Conservation (phyloP, 2,888 invertebrate genomes). For the Lasioglossum calceatum region DNA sequence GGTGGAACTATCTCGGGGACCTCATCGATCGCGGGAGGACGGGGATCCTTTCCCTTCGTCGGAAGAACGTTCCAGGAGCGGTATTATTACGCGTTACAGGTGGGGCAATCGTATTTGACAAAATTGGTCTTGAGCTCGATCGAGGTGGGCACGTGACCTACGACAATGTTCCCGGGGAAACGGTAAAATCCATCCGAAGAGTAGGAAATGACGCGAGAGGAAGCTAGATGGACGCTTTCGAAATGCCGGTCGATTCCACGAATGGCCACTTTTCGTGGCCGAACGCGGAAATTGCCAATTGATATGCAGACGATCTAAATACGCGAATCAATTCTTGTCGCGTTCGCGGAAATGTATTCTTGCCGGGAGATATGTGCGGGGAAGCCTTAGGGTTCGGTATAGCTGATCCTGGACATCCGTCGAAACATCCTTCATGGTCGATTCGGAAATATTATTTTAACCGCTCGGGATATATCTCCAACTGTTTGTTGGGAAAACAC, state of each 20-base stretch:
- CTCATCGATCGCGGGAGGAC: not conserved
- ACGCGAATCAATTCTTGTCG: constrained; percentile 32
- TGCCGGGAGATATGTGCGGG: not conserved
- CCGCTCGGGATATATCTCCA: not conserved
- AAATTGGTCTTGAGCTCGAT: constrained; percentile 49
- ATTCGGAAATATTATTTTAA: constrained; percentile 13
- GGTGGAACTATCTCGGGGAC: not conserved
- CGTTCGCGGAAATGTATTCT: not conserved
- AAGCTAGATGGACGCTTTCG: constrained; percentile 34
- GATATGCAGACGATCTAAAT: constrained; percentile 25
- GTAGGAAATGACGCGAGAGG: constrained; percentile 50
- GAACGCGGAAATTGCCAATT: constrained; percentile 46
- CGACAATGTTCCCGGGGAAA: constrained; percentile 25
- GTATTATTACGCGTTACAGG: constrained; percentile 33
- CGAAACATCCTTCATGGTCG: not conserved
- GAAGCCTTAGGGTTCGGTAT: not conserved
- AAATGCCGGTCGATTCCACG: constrained; percentile 44
- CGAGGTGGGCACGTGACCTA: constrained; percentile 42
- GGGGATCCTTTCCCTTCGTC: constrained; percentile 10
- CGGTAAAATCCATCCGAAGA: constrained; percentile 35
- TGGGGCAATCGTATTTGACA: constrained; percentile 34
- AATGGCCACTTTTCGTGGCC: constrained; percentile 43
- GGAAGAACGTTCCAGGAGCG: constrained; percentile 5
- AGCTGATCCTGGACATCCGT: not conserved
- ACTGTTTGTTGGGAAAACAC: not conserved